Conservation (phyloP, 1,140 invertebrate species). For the Leptoteleia sp. region DNA sequence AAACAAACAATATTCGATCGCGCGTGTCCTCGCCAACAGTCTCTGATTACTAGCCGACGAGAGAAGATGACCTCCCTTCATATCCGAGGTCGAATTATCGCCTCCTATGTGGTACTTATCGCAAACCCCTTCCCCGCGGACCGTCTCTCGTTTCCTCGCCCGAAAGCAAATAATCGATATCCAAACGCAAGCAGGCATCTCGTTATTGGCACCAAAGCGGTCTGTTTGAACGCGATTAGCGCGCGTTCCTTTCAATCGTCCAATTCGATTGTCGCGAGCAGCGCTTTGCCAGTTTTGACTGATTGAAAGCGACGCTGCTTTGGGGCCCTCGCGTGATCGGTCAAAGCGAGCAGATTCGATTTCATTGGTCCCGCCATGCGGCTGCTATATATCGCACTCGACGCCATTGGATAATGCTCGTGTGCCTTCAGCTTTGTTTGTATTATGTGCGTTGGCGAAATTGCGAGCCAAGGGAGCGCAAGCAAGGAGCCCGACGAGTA, state of each 20-base stretch:
- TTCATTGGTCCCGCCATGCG: too few relatives aligned
- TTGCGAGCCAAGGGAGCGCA: too few relatives aligned
- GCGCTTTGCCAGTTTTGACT: conserved; percentile 7
- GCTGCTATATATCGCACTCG: too few relatives aligned
- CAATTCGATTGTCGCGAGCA: conserved; percentile 29
- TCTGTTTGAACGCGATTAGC: conserved; percentile 10
- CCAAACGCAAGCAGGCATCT: neutral
- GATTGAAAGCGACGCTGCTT: conserved; percentile 22
- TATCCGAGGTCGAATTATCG: conserved; percentile 16
- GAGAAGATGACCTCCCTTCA: neutral
- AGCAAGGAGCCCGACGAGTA: too few relatives aligned
- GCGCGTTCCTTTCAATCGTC: neutral
- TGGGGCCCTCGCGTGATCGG: neutral
- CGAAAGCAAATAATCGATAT: conserved; percentile 17
- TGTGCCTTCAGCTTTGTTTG: too few relatives aligned
- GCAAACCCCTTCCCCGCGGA: conserved; percentile 11
- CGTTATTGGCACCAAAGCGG: neutral
- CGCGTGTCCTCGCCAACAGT: too few relatives aligned
- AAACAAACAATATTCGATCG: too few relatives aligned
- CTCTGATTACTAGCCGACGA: too few relatives aligned
- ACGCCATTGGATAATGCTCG: too few relatives aligned
- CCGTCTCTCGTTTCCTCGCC: neutral
- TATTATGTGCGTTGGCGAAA: too few relatives aligned
- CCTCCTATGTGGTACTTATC: conserved; percentile 15
- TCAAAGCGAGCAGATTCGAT: conserved; percentile 11